phyloP scores from a whole-genome alignment of 2,888 invertebrate genomes.

The Dermolepida albohirtum region DNA sequence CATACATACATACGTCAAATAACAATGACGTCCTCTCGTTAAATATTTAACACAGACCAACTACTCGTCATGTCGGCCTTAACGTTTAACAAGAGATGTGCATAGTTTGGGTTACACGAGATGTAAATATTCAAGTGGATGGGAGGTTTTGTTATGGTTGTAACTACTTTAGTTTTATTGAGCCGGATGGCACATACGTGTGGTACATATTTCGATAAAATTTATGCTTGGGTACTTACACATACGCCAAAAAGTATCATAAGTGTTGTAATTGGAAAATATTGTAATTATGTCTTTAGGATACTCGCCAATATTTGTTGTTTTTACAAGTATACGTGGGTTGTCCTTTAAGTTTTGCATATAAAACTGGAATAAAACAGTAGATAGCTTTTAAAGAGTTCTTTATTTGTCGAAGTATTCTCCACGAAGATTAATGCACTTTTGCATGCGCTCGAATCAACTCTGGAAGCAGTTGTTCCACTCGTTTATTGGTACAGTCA shows the following conservation, averaged over 20 bases:
- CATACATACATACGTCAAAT: not conserved
- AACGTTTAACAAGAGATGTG: not conserved
- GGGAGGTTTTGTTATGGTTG: not conserved
- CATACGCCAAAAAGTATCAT: not conserved
- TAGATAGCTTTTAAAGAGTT: too few species aligned
- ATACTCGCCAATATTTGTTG: not conserved
- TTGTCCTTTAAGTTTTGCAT: too few species aligned
- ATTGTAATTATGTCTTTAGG: not conserved
- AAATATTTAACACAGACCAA: not conserved
- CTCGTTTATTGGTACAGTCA: too few species aligned
- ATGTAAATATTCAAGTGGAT: slow-evolving; percentile 2
- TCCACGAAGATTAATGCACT: too few species aligned
- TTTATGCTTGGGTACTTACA: not conserved
- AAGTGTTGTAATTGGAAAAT: slow-evolving; percentile 2
- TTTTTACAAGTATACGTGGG: slow-evolving; percentile 8
- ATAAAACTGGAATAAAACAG: too few species aligned
- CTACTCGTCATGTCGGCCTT: not conserved
- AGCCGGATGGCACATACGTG: not conserved
- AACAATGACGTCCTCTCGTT: not conserved
- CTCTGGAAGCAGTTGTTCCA: too few species aligned
- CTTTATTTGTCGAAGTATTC: too few species aligned
- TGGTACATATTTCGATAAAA: not conserved
- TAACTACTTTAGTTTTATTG: not conserved
- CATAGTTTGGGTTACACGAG: not conserved
- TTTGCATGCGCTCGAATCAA: too few species aligned